A percentile compares a stretch with the other conserved stretches of the same genome.
phyloP scores from a whole-genome alignment of 2,797 vertebrate genomes.

The Microtus agrestis region DNA sequence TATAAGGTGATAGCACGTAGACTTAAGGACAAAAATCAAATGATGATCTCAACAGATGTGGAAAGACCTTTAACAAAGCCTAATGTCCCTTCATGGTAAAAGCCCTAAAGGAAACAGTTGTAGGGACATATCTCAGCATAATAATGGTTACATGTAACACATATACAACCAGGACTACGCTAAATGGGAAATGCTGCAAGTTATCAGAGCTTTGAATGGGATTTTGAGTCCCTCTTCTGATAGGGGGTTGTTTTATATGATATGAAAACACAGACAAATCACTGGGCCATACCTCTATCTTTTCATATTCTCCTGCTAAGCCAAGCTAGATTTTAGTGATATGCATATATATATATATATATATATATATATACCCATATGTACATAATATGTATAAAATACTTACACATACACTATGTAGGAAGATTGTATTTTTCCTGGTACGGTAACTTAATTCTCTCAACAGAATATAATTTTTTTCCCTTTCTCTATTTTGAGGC shows the following conservation, averaged over 20 bases:
- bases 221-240: not conserved
- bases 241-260: not conserved
- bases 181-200: not conserved
- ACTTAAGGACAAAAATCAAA: not conserved
- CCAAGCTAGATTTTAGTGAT: slow-evolving; percentile 36
- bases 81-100: not conserved
- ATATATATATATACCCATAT: not conserved
- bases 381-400: not conserved
- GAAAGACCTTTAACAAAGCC: not conserved
- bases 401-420: not conserved
- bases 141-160: not conserved
- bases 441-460: slow-evolving; percentile 41
- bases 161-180: not conserved
- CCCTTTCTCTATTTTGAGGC: slow-evolving; percentile 67
- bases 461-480: slow-evolving; percentile 11
- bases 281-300: slow-evolving; percentile 3
- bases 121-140: not conserved
- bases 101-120: not conserved
- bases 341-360: not conserved
- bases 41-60: not conserved
- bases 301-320: slow-evolving; percentile 43
- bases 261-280: slow-evolving; percentile 33
- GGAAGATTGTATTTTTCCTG: slow-evolving; percentile 21
- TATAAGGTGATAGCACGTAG: not conserved
- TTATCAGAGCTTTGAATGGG: slow-evolving; percentile 25